These are phyloP conservation scores for Neogobius melanostomus DNA, from an alignment of 2,113 vertebrate genomes.

Conservation along the genomic window DNA sequence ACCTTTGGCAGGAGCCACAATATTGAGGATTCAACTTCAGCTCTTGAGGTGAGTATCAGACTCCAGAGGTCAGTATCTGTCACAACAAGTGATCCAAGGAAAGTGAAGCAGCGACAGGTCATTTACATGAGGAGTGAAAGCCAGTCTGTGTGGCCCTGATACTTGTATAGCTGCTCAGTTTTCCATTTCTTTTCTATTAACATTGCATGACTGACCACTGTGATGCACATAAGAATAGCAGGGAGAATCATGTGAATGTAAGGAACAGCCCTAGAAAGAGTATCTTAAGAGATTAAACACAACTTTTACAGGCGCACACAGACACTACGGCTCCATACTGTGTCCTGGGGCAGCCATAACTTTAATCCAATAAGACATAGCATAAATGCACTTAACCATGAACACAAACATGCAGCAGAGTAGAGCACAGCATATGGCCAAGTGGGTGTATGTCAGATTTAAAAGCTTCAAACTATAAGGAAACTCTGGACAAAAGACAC, in stretches of 20 bases:
- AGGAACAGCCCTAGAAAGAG: neutral
- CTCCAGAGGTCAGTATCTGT: no score
- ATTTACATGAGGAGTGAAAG: no score
- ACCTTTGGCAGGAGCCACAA: no score
- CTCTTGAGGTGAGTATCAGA: no score
- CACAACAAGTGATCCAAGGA: no score
- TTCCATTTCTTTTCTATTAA: no score
- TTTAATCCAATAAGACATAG: constrained; percentile 52
- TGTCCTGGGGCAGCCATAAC: constrained; percentile 47
- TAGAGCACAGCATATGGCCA: constrained; percentile 11
- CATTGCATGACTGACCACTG: constrained; percentile 13
- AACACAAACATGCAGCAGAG: constrained; percentile 13
- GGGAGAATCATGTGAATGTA: constrained; percentile 23
- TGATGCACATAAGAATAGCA: no score
- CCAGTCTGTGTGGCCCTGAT: no score
- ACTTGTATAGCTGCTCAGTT: no score
- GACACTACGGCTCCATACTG: neutral
- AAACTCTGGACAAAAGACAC: neutral
- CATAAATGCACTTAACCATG: constrained; percentile 26
- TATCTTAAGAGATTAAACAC: neutral
- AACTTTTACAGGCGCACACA: constrained; percentile 2
- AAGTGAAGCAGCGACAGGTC: no score
- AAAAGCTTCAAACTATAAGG: neutral
- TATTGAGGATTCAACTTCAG: no score
- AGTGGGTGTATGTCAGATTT: constrained; percentile 18